phyloP scores from a whole-genome alignment of 2,888 invertebrate genomes.

The Alcis repandata region DNA sequence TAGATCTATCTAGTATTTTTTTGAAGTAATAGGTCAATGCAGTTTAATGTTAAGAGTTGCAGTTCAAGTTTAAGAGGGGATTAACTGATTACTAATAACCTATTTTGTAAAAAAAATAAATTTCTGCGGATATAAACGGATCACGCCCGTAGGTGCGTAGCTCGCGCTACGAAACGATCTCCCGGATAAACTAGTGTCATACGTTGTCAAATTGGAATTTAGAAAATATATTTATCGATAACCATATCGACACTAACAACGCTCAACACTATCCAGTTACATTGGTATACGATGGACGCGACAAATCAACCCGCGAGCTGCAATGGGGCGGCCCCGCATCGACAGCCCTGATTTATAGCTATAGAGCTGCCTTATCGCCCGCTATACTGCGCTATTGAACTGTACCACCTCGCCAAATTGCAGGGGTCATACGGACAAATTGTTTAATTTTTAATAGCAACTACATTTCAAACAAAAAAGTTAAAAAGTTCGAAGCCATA shows the following conservation, averaged over 20 bases:
- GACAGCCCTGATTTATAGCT: conserved; percentile 84
- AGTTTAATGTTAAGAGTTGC: no score
- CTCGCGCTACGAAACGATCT: conserved; percentile 5
- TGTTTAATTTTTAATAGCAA: conserved; percentile 44
- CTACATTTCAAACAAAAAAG: not conserved
- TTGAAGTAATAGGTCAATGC: no score
- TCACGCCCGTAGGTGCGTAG: conserved; percentile 10
- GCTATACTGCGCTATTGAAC: conserved; percentile 43
- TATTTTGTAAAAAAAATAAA: not conserved
- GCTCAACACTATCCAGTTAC: conserved; percentile 54
- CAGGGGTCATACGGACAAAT: conserved; percentile 46
- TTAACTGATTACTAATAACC: no score
- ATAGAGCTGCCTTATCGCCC: conserved; percentile 72
- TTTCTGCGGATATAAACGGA: not conserved
- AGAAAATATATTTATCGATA: conserved; percentile 30
- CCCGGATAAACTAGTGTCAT: not conserved
- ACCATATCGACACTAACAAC: conserved; percentile 29
- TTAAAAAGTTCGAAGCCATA: not conserved
- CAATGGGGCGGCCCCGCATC: conserved; percentile 82
- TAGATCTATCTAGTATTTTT: no score
- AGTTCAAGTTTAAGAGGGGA: no score
- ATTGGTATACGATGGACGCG: conserved; percentile 78
- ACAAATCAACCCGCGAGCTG: conserved; percentile 83
- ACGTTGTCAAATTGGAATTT: not conserved
- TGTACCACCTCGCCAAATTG: conserved; percentile 45